phyloP scores from a whole-genome alignment of 2,113 vertebrate genomes.

The Sebastes fasciatus region DNA sequence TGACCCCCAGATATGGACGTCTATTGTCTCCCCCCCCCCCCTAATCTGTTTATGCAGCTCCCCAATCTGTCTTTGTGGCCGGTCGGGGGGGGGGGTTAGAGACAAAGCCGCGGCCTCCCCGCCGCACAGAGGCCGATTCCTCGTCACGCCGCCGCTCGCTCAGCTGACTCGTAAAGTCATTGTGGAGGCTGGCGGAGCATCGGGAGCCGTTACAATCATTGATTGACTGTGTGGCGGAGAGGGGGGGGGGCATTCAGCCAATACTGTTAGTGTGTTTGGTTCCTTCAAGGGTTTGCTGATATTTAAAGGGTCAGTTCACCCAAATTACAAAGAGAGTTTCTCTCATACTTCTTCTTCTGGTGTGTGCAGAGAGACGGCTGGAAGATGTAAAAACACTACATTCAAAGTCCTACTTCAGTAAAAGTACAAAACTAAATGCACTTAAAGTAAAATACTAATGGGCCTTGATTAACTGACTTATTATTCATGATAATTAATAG shows the following conservation, averaged over 20 bases:
- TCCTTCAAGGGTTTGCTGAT: neutral
- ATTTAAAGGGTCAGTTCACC: neutral
- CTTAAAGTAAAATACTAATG: no score
- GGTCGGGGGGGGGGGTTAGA: constrained; percentile 75
- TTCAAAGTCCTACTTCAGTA: no score
- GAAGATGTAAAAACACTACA: no score
- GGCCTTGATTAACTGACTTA: no score
- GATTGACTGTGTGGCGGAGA: constrained; percentile 87
- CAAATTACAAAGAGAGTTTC: neutral
- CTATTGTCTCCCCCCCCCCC: constrained; percentile 89
- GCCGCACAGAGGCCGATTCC: constrained; percentile 68
- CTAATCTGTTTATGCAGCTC: constrained; percentile 97
- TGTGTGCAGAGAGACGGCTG: no score
- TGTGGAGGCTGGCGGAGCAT: constrained; percentile 89
- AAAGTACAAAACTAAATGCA: no score
- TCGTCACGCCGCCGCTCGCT: constrained; percentile 86
- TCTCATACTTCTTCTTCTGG: no score
- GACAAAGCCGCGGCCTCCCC: constrained; percentile 85
- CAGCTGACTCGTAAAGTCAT: constrained; percentile 93
- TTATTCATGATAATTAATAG: no score
- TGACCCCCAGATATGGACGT: constrained; percentile 84
- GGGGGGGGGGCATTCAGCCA: constrained; percentile 82
- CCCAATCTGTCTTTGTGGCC: constrained; percentile 91
- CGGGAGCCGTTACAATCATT: constrained; percentile 92
- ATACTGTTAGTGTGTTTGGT: constrained; percentile 67